Evolutionary conservation across 2,113 vertebrate species (phyloP), one percentile per base, ranked within the genome.

Genomic region (Ardeotis arabs): DNA sequence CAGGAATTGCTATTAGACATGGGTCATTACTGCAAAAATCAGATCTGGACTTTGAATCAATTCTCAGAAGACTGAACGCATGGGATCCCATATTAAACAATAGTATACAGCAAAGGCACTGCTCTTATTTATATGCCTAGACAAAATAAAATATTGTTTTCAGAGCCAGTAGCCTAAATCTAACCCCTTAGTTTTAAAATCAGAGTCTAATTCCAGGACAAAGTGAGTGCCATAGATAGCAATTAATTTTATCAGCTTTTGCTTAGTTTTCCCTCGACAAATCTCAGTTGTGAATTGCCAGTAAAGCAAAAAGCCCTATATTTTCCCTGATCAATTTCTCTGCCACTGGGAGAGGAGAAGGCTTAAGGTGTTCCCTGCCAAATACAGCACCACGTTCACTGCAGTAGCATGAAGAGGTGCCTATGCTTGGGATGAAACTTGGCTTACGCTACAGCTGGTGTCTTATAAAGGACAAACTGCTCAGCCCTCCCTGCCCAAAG

Each of bases 361-460:
- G 29, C 53, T 52, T 23, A 45, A 15, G 14, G 14, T 58, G 33
- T 72, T 92, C 52, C 2, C 0, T 28, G 67, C 59, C 41, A 24
- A 47, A 52, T 15, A 4, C 2, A 9, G 35, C 35, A 39, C 2
- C 2, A 0, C 45, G 33, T 39, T 81, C 6, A 2, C 24, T 13
- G 35, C 47, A 11, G 47, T 8, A 52, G 35, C 49, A 64, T 41
- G 53, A 92, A 68, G 35, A 45, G 19, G 14, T 58, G 28, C 47
- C 76, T 33, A 12, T 6, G 0, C 66, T 63, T 21, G 58, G 59
- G 53, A 41, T 47, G 63, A 62, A 89, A 53, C 55, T 67, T 39
- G 9, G 53, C 67, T 77, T 63, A 10, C 18, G 5, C n/a, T 58
- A 27, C 27, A 85, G 59, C 59, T 53, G 20, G 29, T 47, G 10